Percentiles rank a stretch among this genome's conserved stretches.
Evolutionary conservation across 1,140 invertebrate species (phyloP).

Genomic region (Hycleus cichorii): DNA sequence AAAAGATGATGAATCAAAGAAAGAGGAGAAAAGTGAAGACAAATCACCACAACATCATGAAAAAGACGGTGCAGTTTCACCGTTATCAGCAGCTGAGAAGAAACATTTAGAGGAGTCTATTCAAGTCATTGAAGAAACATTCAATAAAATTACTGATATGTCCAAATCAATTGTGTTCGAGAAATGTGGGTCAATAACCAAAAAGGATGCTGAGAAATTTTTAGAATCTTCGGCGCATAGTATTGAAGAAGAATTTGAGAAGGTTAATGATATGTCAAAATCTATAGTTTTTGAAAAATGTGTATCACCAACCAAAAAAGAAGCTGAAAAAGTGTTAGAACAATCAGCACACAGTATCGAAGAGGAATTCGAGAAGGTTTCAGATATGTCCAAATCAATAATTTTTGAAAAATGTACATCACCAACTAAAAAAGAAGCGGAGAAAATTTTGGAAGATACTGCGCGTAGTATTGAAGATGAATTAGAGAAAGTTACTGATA

Average conservation of each 20-base stretch:
- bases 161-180: constrained; percentile 19
- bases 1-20: neutral
- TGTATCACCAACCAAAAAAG: neutral
- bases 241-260: neutral
- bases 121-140: neutral
- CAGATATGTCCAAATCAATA: constrained; percentile 8
- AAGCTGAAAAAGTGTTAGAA: neutral
- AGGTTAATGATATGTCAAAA: constrained; percentile 15
- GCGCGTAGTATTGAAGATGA: no score
- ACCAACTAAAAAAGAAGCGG: neutral
- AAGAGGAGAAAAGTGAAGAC: constrained; percentile 18
- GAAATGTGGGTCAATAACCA: constrained; percentile 16
- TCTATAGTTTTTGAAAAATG: constrained; percentile 22
- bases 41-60: constrained; percentile 14
- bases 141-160: constrained; percentile 8
- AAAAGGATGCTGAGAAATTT: neutral
- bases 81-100: no score
- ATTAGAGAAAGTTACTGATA: neutral
- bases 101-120: neutral
- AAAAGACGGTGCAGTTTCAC: neutral
- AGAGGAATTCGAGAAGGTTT: neutral
- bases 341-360: neutral
- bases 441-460: no score
- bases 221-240: neutral
- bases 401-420: constrained; percentile 11